Conservation (phyloP, 2,888 invertebrate genomes). For the Calameuta filiformis region DNA sequence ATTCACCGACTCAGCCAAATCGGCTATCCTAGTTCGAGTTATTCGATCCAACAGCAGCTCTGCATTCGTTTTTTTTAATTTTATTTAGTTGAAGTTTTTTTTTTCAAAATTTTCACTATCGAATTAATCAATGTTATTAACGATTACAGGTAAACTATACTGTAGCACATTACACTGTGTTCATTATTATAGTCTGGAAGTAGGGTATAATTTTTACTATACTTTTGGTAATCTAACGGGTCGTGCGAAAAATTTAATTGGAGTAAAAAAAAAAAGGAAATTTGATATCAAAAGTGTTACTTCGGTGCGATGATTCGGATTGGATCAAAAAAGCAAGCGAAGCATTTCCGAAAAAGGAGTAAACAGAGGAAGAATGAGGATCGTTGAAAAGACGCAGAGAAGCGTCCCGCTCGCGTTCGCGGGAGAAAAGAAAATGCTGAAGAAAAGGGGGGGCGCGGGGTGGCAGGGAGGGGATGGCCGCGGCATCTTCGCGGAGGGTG, state of each 20-base stretch:
- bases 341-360: background rate
- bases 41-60: background rate
- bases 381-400: background rate
- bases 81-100: background rate
- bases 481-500: conserved; percentile 39
- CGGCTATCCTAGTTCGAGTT: background rate
- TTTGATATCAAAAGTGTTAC: conserved; percentile 9
- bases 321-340: background rate
- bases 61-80: background rate
- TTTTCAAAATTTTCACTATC: background rate
- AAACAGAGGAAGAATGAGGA: background rate
- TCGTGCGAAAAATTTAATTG: background rate
- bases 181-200: background rate
- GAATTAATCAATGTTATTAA: background rate
- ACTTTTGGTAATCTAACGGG: background rate
- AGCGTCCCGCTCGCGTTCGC: background rate
- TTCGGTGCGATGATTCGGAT: background rate
- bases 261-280: background rate
- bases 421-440: conserved; percentile 27
- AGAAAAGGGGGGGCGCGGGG: conserved; percentile 7
- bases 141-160: background rate
- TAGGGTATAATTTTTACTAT: background rate
- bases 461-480: conserved; percentile 36
- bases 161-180: background rate
- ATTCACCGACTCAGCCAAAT: background rate